phyloP scores from a whole-genome alignment of 2,113 vertebrate species.

The Sylvia atricapilla region DNA sequence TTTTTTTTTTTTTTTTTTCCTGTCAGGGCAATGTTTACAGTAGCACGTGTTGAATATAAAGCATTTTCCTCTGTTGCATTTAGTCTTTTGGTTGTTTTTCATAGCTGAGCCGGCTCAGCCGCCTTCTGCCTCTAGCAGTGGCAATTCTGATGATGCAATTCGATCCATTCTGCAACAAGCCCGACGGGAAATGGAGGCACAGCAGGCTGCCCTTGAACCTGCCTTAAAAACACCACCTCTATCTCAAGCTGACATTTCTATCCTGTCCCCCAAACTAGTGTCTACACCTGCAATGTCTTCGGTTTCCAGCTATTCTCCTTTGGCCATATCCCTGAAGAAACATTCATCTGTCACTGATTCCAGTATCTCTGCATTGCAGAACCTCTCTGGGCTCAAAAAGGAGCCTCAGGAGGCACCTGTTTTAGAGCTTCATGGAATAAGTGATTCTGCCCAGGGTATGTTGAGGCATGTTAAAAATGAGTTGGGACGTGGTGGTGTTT shows the following conservation, averaged over 20 bases:
- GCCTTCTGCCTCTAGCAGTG: conserved; percentile 75
- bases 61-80: conserved; percentile 58
- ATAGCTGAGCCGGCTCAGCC: conserved; percentile 86
- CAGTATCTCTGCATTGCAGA: conserved; percentile 80
- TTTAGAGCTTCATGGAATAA: conserved; percentile 75
- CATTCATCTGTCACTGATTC: conserved; percentile 74
- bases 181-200: conserved; percentile 93
- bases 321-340: conserved; percentile 90
- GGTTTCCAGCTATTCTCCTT: conserved; percentile 83
- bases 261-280: conserved; percentile 83
- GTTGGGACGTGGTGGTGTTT: conserved; percentile 78
- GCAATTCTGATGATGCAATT: conserved; percentile 91
- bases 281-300: conserved; percentile 78
- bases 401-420: conserved; percentile 77
- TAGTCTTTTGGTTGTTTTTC: conserved; percentile 57
- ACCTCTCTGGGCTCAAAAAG: conserved; percentile 82
- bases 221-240: conserved; percentile 86
- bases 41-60: conserved; percentile 45
- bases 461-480: conserved; percentile 80
- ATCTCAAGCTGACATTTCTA: conserved; percentile 83
- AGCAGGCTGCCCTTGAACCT: conserved; percentile 90
- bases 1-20: not conserved
- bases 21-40: conserved; percentile 9
- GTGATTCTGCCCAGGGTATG: conserved; percentile 75
- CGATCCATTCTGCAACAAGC: conserved; percentile 95